Base-by-base conservation (phyloP, 2,888 invertebrate species). In the Lissonota sp. region DNA sequence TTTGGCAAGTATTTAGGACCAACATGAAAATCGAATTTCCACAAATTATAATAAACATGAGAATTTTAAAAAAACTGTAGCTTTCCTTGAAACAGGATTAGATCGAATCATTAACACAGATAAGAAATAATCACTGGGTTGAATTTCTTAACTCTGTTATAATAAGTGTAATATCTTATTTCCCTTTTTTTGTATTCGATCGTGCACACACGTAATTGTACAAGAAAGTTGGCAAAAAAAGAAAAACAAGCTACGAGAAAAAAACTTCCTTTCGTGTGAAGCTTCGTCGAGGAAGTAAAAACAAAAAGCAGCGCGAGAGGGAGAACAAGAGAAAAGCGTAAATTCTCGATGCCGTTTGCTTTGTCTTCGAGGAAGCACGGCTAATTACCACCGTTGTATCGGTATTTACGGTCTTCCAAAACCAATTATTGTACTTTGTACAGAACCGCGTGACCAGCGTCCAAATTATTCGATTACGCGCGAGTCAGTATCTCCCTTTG, bases 401-500 rank as follows among this genome's bases (percentile, higher is more conserved):
- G 82, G 79, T 85, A 83, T 84, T 85, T 85, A 84, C 79, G 80
- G 79, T 79, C 80, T 80, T 80, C 80, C 64, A 66, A 82, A 84
- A 82, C 84, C 85, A 87, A 84, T 83, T 79, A 78, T 84, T 77
- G 71, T 75, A 79, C 75, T 82, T 84, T 84, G 79, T 78, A 78
- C 73, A 74, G 76, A 66, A 60, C 79, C 81, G 82, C 86, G 85
- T 86, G 85, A 82, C 83, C 80, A 67, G 83, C 83, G 66, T 85
- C 58, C 72, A 16, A 83, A 85, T 85, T 81, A 84, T 84, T 86
- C 85, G 84, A 86, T 84, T 85, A 84, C 81, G 62, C 67, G 63
- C 39, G 10, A 37, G 12, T 44, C 46, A 39, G 64, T 51, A 8
- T 64, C 51, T 42, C 49, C 26, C 40, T 63, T 12, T 14, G 51